Conservation (phyloP, 2,888 invertebrate species). For the Catocala sponsa region DNA sequence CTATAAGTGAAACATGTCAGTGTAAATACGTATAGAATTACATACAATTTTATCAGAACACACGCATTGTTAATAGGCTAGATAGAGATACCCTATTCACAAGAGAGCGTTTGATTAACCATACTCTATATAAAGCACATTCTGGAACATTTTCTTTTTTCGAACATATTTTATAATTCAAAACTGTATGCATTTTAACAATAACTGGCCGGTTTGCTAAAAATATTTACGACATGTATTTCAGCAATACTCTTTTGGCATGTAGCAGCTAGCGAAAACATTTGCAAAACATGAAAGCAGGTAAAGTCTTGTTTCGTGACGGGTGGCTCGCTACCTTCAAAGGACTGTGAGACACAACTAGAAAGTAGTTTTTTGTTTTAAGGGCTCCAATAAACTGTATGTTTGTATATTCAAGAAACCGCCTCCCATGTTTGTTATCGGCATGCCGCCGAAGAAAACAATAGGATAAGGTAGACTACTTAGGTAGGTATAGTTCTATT, state of each 20-base stretch:
- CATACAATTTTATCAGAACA: no score
- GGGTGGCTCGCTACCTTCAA: constrained; percentile 34
- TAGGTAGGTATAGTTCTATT: constrained; percentile 20
- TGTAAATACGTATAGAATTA: no score
- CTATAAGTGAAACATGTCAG: not conserved
- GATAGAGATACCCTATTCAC: no score
- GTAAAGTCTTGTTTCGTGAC: constrained; percentile 62
- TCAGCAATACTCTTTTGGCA: constrained; percentile 6
- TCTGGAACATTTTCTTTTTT: no score
- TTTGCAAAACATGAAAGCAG: constrained; percentile 68
- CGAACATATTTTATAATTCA: no score
- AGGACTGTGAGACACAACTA: constrained; percentile 44
- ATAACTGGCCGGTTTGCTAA: not conserved
- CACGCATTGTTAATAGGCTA: no score
- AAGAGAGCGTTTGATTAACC: no score
- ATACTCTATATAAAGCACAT: no score
- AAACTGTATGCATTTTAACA: no score
- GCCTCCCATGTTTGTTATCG: constrained; percentile 62
- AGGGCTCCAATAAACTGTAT: constrained; percentile 65
- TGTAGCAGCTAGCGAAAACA: constrained; percentile 43
- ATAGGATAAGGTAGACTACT: constrained; percentile 21
- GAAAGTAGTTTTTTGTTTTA: constrained; percentile 80
- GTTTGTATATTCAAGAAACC: constrained; percentile 71
- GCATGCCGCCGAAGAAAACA: constrained; percentile 46
- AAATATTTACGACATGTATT: not conserved